Percentiles rank a stretch among this genome's conserved stretches.
phyloP scores from a whole-genome alignment of 2,797 vertebrate genomes.

The Halcyon leucocephala region DNA sequence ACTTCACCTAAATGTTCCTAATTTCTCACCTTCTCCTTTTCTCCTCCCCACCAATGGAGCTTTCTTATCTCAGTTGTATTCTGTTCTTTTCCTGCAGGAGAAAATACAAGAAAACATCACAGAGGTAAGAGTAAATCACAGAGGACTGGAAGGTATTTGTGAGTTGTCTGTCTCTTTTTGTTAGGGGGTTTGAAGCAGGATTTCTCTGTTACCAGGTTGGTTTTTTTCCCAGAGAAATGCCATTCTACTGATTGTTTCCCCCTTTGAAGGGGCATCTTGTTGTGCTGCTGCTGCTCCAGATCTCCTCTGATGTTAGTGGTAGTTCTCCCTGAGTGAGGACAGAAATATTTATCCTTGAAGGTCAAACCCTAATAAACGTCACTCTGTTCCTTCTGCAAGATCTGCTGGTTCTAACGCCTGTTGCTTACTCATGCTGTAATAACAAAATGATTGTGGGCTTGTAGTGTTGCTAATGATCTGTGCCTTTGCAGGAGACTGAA shows the following conservation, averaged over 20 bases:
- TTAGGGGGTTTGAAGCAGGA: constrained; percentile 12
- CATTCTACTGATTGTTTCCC: background rate
- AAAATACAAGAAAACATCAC: constrained; percentile 99
- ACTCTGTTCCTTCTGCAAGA: background rate
- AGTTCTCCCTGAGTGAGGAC: background rate
- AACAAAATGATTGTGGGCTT: background rate
- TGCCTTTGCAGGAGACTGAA: background rate
- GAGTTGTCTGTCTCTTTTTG: background rate
- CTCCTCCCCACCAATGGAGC: background rate
- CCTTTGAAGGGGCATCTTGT: background rate
- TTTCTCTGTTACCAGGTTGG: background rate
- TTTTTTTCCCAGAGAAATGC: background rate
- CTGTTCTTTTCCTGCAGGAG: constrained; percentile 87
- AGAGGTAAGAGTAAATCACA: constrained; percentile 89
- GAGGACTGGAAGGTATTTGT: constrained; percentile 44
- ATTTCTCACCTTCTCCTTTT: constrained; percentile 7
- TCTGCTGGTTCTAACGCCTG: constrained; percentile 8
- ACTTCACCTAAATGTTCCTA: background rate
- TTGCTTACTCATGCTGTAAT: background rate
- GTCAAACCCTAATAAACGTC: constrained; percentile 27
- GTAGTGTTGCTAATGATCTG: background rate
- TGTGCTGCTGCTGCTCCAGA: background rate
- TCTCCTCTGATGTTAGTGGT: background rate
- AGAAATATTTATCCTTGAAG: constrained; percentile 5
- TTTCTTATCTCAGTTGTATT: constrained; percentile 68